Evolutionary conservation across 2,113 vertebrate species (phyloP), one percentile per base, ranked within the genome.

Genomic region (Ptyas mucosa): DNA sequence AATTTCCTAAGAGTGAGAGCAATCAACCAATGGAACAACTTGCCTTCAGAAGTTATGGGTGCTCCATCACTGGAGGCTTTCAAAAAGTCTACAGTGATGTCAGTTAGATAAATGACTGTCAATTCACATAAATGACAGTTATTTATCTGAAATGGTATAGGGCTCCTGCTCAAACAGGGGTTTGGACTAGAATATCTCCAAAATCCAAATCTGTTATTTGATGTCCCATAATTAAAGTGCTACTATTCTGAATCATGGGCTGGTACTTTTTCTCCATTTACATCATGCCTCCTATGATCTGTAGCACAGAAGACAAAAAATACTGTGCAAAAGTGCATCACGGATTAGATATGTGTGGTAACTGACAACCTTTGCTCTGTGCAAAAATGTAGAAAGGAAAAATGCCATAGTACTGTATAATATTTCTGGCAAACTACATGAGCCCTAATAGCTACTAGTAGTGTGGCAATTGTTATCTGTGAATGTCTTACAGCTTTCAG

Each of bases 301-400:
- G 39, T 14, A 21, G 1, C 11, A 52, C 90, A 23, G 1, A 52
- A 91, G 54, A 58, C 49, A n/a, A 2, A 58, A 92, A 88, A 39
- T 75, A 86, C 90, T 58, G 1, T 12, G 8, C 21, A 64, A 2
- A 21, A 75, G 92, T 49, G 39, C 55, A 91, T 7, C 2, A 54
- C 1, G 0, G 34, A 58, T 0, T 7, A 9, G 8, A 85, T 89
- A 24, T 6, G 6, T 0, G 2, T 54, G 88, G 91, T 26, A 8
- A 51, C 21, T 21, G 88, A 51, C 24, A 89, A 10, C 54, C 7
- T 0, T 24, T 52, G 18, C 49, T 93, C 90, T 87, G 12, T 43
- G 88, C 49, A 20, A 24, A 85, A 86, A 85, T 43, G 49, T 39
- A n/a, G 90, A 94, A 29, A 3, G 46, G 55, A 95, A 88, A 53